Evolutionary conservation across 2,113 vertebrate genomes (phyloP), one percentile per base, ranked within the genome.

Genomic region (Phycodurus eques): DNA sequence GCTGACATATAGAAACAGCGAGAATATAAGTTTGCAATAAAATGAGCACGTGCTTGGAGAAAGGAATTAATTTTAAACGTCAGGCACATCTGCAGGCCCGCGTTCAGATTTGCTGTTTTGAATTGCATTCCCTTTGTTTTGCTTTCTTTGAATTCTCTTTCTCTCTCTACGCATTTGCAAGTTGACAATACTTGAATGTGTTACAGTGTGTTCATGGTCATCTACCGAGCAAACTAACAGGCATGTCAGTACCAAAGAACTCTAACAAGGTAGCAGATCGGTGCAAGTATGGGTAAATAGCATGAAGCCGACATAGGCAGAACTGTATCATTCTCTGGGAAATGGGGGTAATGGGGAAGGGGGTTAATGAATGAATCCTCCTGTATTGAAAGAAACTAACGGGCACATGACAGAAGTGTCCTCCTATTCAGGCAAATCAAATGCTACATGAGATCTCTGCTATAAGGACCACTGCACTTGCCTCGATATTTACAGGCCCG

Each of bases 161-260:
- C 80, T 88, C 93, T 86, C 89, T 93, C 93, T 92, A 92, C 91
- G 95, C 94, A 96, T 96, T 94, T 97, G 97, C 97, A 98, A 98
- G 96, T 97, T 98, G 98, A 98, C 96, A 98, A 94, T 94, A 94
- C 93, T 94, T 93, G 86, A 91, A 80, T 89, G 89, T 87, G 92
- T 90, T 92, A 93, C 90, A 92, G 89, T 92, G 92, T 94, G 90
- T 84, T 92, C 81, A 92, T 92, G 90, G 87, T 85, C 44, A 80
- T 88, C 88, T 91, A 93, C 93, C 87, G 89, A 92, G 92, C 93
- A 95, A 91, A 94, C 93, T 92, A 91, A 90, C 94, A 96, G 95
- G 95, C 95, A 96, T 93, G 94, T 88, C 90, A 96, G 92, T 93
- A 93, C 92, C 87, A 88, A 90, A 93, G 92, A 90, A 90, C 87